Percentiles rank a stretch among this genome's conserved stretches.
Conservation (phyloP, 2,113 vertebrate genomes). For the Crypturellus undulatus region DNA sequence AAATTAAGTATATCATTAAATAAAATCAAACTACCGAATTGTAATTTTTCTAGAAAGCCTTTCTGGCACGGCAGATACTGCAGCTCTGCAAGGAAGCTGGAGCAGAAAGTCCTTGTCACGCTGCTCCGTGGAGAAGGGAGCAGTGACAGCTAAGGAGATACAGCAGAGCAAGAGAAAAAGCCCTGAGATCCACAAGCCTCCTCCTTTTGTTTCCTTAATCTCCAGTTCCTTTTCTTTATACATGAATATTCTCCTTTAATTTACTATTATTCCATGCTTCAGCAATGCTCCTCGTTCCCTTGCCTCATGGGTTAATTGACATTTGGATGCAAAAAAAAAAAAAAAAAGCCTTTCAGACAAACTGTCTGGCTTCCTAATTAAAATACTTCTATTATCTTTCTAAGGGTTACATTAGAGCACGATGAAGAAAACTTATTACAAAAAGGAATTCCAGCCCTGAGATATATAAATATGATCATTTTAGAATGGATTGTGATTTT, state of each 20-base stretch:
- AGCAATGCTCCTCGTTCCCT: not conserved
- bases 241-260: not conserved
- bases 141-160: not conserved
- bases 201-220: not conserved
- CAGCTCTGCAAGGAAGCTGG: not conserved
- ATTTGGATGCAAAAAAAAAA: not conserved
- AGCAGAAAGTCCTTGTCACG: not conserved
- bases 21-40: not conserved
- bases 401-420: not conserved
- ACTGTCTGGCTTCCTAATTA: not conserved
- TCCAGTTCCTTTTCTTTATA: not conserved
- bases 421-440: not conserved
- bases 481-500: not conserved
- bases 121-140: not conserved
- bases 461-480: not conserved
- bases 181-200: not conserved
- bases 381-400: not conserved
- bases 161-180: not conserved
- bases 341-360: not conserved
- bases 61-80: not conserved
- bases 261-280: not conserved
- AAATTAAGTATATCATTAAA: not conserved
- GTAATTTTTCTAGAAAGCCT: not conserved
- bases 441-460: not conserved
- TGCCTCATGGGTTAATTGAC: not conserved